Evolutionary conservation across 1,140 invertebrate genomes (phyloP), one percentile per base, ranked within the genome.

Genomic region (Trichoplusia ni): DNA sequence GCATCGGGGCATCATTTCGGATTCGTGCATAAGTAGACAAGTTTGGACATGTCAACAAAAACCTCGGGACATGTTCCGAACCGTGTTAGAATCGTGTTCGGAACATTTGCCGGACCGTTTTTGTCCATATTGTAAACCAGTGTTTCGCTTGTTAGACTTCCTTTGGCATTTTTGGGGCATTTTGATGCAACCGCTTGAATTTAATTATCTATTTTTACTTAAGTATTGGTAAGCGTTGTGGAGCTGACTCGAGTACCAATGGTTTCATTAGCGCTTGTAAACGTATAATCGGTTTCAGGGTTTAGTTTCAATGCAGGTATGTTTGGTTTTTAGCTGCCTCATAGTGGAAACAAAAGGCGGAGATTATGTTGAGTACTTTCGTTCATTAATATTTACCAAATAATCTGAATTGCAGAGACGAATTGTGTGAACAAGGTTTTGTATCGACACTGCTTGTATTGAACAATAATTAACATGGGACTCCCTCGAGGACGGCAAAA

Each of bases 1-100:
- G 58, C 54, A 62, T 61, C 19, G 23, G 21, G n/a, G 23, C 31
- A 23, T 58, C 58, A 62, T 49, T 67, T 49, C 60, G 58, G 37
- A 69, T 69, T 65, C 69, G 47, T 68, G 69, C 65, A 71, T 71
- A 71, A 71, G 38, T 33, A 63, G 62, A 71, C 69, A 71, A 47
- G 69, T 58, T 59, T 44, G 65, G 44, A 47, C 65, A 67, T 56
- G 49, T 61, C 60, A 40, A 59, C 64, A 64, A 66, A 63, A 73
- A 73, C 59, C 37, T 11, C 7, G 13, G 56, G 37, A 71, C 69
- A 67, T 59, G 64, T 7, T 4, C 35, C 25, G 27, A 14, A 40
- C 42, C 69, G 70, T 64, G 70, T 72, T 69, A 68, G 66, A 68
- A 63, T 35, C 66, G 62, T 69, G 66, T 73, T 64, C 70, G 42